These are phyloP conservation scores for Phenganax subtilis DNA, from an alignment of 92 coral and sea anemone species.

Conservation along the genomic window DNA sequence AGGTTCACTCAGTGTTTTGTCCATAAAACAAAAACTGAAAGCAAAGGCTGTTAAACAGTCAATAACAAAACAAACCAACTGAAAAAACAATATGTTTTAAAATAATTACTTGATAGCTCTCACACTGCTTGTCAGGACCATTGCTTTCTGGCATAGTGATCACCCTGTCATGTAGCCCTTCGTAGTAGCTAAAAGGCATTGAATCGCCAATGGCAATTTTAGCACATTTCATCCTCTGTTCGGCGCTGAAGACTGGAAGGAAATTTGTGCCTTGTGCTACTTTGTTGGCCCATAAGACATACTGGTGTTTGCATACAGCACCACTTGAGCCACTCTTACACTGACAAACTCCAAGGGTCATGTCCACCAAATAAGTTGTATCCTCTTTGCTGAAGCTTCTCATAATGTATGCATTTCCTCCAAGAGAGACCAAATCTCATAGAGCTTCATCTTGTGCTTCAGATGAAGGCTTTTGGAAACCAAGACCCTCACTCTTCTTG, in stretches of 20 bases:
- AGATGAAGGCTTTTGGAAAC: constrained; percentile 23
- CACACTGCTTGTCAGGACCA: constrained; percentile 3
- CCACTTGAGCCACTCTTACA: constrained; percentile 16
- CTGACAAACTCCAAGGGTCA: constrained; percentile 14
- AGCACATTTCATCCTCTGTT: constrained; percentile 11
- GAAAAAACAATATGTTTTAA: background rate
- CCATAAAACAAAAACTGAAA: background rate
- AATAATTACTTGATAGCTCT: background rate
- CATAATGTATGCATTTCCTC: constrained; percentile 9
- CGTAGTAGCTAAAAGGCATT: constrained; percentile 11
- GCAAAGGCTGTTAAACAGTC: background rate
- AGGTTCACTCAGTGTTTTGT: constrained; percentile 2
- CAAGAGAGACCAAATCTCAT: constrained; percentile 1
- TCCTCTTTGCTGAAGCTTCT: constrained; percentile 1
- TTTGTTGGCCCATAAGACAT: constrained; percentile 9
- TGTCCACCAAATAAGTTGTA: constrained; percentile 1
- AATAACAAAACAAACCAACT: too few species aligned
- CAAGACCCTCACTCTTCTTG: constrained; percentile 29
- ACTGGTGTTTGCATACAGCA: constrained; percentile 19
- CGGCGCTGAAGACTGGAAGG: constrained; percentile 4
- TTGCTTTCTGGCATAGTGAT: constrained; percentile 7
- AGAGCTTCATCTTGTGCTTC: background rate
- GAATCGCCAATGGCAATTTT: constrained; percentile 13
- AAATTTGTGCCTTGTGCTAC: constrained; percentile 12
- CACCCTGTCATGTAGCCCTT: constrained; percentile 19